Evolutionary conservation across 2,113 vertebrate species (phyloP), one percentile per base, ranked within the genome.

Genomic region (Pelmatolapia mariae): DNA sequence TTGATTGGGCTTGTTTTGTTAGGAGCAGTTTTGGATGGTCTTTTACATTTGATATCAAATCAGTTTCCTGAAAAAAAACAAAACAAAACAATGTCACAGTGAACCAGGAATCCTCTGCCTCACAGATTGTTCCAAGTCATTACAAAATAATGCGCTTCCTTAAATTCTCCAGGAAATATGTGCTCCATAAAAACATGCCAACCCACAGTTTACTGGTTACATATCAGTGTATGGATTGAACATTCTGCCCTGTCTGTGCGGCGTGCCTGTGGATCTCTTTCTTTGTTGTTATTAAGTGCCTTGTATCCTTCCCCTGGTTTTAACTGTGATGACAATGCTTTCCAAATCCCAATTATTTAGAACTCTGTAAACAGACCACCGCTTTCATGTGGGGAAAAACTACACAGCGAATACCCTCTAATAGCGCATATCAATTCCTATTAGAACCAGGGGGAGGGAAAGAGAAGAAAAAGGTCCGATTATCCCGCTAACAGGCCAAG

Each of bases 341-440:
- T 92, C 94, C 87, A 91, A 94, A 91, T 92, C 92, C 93, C 94
- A 90, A 89, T 94, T 87, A 95, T 93, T 95, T 91, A 90, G 80
- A 92, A 87, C 89, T 85, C 91, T 90, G 91, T 95, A 95, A 94
- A 96, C 94, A 95, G 82, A 93, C 87, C 92, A 50, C 82, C 12
- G 86, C 95, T 93, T 95, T 94, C 91, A 95, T 93, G 89, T 92
- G 82, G 89, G 92, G 78, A 89, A 89, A 95, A 94, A 92, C 94
- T 94, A 93, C 91, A 96, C 93, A 96, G 91, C 92, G 81, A 88
- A 93, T 95, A 88, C 94, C 71, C 84, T 93, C 92, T 95, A 95
- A 96, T 94, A 93, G 91, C 47, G 89, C 94, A 94, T 94, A 95
- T 95, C 92, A 95, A 94, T 92, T 91, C 89, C 91, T 93, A 91